A percentile compares a stretch with the other conserved stretches of the same genome.
phyloP scores from a whole-genome alignment of 2,797 vertebrate genomes.

The Pangasius sanitwongsei region DNA sequence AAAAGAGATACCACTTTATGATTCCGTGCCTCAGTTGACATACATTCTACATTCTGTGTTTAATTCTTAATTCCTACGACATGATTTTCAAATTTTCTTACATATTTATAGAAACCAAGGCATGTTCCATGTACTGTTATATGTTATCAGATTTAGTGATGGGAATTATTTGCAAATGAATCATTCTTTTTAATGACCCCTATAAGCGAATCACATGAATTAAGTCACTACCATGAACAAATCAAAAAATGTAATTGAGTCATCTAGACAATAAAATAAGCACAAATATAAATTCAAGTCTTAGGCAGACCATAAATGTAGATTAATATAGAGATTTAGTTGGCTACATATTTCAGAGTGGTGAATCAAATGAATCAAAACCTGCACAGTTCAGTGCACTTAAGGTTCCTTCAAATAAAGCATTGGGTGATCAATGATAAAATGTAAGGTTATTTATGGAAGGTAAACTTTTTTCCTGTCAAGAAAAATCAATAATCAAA shows the following conservation, averaged over 20 bases:
- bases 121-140: not conserved
- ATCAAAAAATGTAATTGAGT: not conserved
- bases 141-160: not conserved
- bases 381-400: not conserved
- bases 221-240: not conserved
- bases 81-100: not conserved
- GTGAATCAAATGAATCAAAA: not conserved
- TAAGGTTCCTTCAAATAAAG: not conserved
- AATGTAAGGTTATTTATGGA: not conserved
- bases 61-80: not conserved
- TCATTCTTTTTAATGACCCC: not conserved
- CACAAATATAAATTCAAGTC: not conserved
- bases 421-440: not conserved
- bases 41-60: not conserved
- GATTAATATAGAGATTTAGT: not conserved
- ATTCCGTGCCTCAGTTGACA: not conserved
- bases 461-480: not conserved
- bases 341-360: not conserved
- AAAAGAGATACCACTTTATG: not conserved
- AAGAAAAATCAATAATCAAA: not conserved
- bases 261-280: not conserved
- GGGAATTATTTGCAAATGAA: not conserved
- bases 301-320: not conserved
- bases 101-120: not conserved
- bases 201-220: not conserved